phyloP scores from a whole-genome alignment of 2,888 invertebrate genomes.

The Drosophila kambysellisi region DNA sequence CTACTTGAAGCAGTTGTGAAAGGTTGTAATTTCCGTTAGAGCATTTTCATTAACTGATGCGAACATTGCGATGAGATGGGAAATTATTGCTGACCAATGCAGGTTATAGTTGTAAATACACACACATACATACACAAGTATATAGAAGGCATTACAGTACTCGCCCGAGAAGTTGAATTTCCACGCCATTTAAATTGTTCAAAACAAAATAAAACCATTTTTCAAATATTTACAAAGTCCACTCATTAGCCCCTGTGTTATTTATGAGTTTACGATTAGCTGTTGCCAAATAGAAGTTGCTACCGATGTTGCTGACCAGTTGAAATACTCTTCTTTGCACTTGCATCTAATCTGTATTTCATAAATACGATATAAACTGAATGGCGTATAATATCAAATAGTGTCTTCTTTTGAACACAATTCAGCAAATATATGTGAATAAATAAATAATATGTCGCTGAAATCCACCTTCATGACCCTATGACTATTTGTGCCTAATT shows the following conservation, averaged over 20 bases:
- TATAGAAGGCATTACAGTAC: background rate
- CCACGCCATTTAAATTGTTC: background rate
- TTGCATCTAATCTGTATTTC: background rate
- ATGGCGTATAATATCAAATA: background rate
- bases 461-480: background rate
- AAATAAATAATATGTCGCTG: background rate
- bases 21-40: constrained; percentile 21
- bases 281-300: background rate
- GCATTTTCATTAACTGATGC: constrained; percentile 7
- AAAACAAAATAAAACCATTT: background rate
- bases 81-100: constrained; percentile 5
- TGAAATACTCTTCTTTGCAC: background rate
- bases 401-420: no score
- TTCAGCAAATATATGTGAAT: background rate
- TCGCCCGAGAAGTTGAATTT: background rate
- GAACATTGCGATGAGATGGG: background rate
- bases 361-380: background rate
- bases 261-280: background rate
- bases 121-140: background rate
- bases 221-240: background rate
- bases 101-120: background rate
- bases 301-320: background rate
- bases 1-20: constrained; percentile 10
- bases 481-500: background rate
- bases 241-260: background rate